Conservation (phyloP, 2,888 invertebrate genomes). For the Polydesmus complanatus region DNA sequence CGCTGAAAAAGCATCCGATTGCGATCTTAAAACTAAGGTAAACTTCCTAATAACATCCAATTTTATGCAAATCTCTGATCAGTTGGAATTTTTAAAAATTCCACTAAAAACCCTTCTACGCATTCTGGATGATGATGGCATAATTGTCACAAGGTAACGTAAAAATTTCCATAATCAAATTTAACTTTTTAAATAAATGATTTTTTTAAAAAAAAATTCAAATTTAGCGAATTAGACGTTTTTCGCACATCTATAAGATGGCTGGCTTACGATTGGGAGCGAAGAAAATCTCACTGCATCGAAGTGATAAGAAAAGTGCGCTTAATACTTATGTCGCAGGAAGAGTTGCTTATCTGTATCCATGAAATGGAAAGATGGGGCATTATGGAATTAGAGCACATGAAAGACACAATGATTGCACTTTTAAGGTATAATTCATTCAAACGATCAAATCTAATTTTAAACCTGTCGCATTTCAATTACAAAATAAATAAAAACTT, state of each 20-base stretch:
- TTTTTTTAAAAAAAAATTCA: not conserved
- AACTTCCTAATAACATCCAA: not conserved
- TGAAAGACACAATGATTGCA: slow-evolving; percentile 2
- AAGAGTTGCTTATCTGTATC: not conserved
- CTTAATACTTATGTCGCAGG: not conserved
- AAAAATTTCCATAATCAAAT: too few relatives aligned
- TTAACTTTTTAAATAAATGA: not conserved
- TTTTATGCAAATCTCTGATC: not conserved
- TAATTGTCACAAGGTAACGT: not conserved
- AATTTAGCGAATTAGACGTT: not conserved
- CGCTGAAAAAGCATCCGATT: not conserved
- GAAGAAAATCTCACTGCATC: not conserved
- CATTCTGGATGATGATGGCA: not conserved
- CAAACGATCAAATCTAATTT: not conserved
- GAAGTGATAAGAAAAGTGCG: not conserved
- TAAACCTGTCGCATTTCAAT: not conserved
- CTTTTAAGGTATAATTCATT: not conserved
- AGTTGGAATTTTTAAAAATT: not conserved
- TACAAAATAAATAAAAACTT: not conserved
- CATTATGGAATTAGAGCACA: not conserved
- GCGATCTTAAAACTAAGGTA: not conserved
- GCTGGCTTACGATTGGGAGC: slow-evolving; percentile 3
- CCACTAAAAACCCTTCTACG: not conserved
- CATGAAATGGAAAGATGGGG: slow-evolving; percentile 1
- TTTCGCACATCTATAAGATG: not conserved